phyloP scores from a whole-genome alignment of 2,888 invertebrate species.

The Drepanosiphum platanoidis region DNA sequence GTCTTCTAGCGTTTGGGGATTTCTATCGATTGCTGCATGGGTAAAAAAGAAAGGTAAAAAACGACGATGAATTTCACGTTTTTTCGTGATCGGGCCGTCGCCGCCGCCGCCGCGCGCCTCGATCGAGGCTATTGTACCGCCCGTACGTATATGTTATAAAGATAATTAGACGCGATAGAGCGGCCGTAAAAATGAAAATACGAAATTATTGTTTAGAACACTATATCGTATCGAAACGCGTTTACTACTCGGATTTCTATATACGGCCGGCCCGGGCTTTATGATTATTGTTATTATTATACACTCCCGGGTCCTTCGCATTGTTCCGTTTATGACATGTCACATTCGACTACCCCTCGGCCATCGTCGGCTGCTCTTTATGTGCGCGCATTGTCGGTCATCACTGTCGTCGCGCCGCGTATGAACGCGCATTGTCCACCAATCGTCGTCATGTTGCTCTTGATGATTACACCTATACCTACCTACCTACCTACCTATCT shows the following conservation, averaged over 20 bases:
- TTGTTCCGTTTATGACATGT: slow-evolving; percentile 46
- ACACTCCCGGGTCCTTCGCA: neutral
- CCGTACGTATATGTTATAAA: no score
- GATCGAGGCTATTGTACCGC: no score
- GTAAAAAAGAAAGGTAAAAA: no score
- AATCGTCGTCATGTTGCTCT: slow-evolving; percentile 1
- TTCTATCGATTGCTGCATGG: no score
- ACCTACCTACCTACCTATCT: neutral
- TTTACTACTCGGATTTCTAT: neutral
- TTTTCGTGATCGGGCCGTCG: neutral
- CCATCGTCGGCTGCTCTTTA: slow-evolving; percentile 36
- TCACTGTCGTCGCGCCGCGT: neutral
- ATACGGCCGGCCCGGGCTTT: neutral
- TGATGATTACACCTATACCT: neutral
- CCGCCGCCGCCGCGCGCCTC: no score
- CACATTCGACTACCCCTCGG: slow-evolving; percentile 47
- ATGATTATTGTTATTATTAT: slow-evolving; percentile 10
- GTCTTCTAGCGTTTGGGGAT: neutral
- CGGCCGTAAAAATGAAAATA: neutral
- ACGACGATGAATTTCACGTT: neutral
- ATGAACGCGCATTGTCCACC: slow-evolving; percentile 18
- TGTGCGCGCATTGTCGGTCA: slow-evolving; percentile 39
- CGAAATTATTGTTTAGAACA: neutral
- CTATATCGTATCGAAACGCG: neutral
- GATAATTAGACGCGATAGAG: no score